A percentile compares a stretch with the other conserved stretches of the same genome.
phyloP scores from a whole-genome alignment of 2,113 vertebrate genomes.

The Tyto alba region DNA sequence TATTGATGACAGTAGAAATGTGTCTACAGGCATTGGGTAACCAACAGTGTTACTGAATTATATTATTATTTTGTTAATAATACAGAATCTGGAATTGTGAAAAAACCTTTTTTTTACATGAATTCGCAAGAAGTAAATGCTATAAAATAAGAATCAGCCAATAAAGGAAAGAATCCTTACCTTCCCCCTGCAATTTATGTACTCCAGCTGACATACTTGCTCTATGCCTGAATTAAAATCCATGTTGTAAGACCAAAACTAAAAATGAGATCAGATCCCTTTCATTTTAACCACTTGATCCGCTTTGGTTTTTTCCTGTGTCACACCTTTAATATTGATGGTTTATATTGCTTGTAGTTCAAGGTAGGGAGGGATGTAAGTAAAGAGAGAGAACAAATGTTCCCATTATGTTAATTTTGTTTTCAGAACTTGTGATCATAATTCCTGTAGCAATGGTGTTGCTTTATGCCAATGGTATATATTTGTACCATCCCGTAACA shows the following conservation, averaged over 20 bases:
- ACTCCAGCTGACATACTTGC: neutral
- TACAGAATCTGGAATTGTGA: neutral
- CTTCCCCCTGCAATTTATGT: neutral
- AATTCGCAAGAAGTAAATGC: neutral
- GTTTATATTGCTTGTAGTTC: neutral
- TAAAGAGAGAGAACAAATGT: neutral
- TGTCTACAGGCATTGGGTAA: neutral
- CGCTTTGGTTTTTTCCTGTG: neutral
- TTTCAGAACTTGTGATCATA: neutral
- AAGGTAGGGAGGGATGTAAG: neutral
- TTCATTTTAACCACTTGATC: neutral
- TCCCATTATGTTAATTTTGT: neutral
- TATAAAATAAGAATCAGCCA: neutral
- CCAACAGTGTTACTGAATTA: neutral
- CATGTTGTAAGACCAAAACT: neutral
- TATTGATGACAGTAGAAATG: neutral
- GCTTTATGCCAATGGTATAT: neutral
- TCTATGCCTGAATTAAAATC: neutral
- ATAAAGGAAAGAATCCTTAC: neutral
- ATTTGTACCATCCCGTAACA: neutral
- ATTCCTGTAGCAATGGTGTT: neutral
- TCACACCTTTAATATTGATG: neutral
- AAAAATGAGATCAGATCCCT: neutral
- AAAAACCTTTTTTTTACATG: neutral
- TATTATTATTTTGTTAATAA: neutral